Evolutionary conservation across 2,113 vertebrate genomes (phyloP).

Genomic region (Albula goreensis): DNA sequence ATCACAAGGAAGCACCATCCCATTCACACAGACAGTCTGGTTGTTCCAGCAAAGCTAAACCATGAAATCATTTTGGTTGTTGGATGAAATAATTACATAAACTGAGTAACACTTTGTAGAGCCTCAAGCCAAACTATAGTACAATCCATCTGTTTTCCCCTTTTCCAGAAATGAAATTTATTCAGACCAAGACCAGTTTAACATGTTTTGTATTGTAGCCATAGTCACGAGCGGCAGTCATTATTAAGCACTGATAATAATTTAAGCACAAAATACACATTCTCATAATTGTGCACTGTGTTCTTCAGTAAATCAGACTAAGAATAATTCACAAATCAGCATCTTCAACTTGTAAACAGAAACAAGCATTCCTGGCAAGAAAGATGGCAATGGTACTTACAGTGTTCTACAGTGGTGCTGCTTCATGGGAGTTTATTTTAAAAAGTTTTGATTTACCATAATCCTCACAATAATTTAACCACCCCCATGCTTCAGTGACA

Average conservation of each 20-base stretch:
- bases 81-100: not conserved
- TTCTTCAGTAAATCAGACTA: not conserved
- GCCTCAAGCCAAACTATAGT: not conserved
- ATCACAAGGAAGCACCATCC: not conserved
- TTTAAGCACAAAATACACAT: not conserved
- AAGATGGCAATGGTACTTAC: not conserved
- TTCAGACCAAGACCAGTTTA: not conserved
- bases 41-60: not conserved
- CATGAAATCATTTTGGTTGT: not conserved
- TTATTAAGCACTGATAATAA: not conserved
- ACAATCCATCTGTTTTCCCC: not conserved
- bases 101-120: not conserved
- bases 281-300: not conserved
- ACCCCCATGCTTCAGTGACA: conserved; percentile 34
- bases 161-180: not conserved
- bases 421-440: conserved; percentile 43
- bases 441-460: conserved; percentile 34
- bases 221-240: not conserved
- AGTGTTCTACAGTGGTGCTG: conserved; percentile 17
- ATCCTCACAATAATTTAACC: conserved; percentile 30
- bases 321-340: not conserved
- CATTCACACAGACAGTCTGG: not conserved
- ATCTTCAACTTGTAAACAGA: not conserved
- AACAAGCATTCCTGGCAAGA: not conserved
- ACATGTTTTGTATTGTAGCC: not conserved